Evolutionary conservation across 2,797 vertebrate species (phyloP).

Genomic region (Hydrolagus colliei): DNA sequence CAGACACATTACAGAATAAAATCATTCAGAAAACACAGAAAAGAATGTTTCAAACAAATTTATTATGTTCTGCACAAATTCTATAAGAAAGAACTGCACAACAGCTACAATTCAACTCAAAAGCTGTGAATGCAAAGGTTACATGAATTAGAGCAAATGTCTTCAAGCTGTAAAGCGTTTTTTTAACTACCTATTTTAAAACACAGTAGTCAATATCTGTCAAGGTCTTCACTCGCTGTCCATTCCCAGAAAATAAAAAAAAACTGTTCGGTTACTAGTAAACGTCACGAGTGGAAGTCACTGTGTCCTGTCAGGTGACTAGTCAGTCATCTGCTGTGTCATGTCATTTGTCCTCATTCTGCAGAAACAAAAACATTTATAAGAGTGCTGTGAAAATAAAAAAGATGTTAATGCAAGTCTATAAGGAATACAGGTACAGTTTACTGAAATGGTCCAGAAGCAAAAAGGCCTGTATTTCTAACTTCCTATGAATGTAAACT

Average conservation of each 20-base stretch:
- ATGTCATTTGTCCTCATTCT: constrained; percentile 73
- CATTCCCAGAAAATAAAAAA: constrained; percentile 28
- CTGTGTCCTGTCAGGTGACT: constrained; percentile 72
- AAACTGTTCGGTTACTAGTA: constrained; percentile 33
- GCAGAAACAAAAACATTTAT: constrained; percentile 69
- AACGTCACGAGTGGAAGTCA: constrained; percentile 59
- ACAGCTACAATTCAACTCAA: constrained; percentile 24
- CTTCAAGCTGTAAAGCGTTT: constrained; percentile 1
- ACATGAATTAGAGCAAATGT: constrained; percentile 23
- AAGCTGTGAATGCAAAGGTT: constrained; percentile 12
- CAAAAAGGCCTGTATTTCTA: neutral
- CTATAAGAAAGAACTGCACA: neutral
- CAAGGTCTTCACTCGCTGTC: constrained; percentile 23
- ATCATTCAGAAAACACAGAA: constrained; percentile 11
- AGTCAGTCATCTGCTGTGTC: constrained; percentile 71
- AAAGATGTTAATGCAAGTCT: constrained; percentile 22
- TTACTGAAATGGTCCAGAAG: neutral
- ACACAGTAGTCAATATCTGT: constrained; percentile 25
- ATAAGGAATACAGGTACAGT: constrained; percentile 8
- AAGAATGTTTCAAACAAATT: constrained; percentile 12
- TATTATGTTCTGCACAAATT: constrained; percentile 24
- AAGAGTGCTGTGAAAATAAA: constrained; percentile 28
- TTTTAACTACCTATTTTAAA: constrained; percentile 2
- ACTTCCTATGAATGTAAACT: neutral
- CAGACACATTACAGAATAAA: neutral